phyloP scores from a whole-genome alignment of 2,888 invertebrate genomes.

The Synanthedon myopaeformis region DNA sequence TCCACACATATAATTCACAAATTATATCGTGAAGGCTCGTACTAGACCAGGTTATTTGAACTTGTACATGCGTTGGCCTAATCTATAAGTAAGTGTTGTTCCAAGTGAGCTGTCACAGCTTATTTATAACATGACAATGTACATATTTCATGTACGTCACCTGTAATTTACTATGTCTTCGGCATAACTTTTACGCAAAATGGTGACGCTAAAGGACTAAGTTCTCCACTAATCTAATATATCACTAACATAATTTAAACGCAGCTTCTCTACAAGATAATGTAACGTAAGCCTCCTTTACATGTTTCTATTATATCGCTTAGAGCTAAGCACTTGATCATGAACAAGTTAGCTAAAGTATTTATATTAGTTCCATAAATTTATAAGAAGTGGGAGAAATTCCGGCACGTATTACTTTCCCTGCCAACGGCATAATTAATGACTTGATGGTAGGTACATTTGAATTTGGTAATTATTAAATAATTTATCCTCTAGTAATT shows the following conservation, averaged over 20 bases:
- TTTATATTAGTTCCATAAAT: conserved; percentile 62
- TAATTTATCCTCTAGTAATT: too few relatives aligned
- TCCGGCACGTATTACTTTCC: conserved; percentile 32
- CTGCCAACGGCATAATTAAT: conserved; percentile 42
- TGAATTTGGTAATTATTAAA: conserved; percentile 16
- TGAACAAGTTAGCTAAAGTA: conserved; percentile 40
- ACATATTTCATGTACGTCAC: too few relatives aligned
- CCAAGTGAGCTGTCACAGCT: too few relatives aligned
- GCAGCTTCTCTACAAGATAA: not conserved
- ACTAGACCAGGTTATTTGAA: too few relatives aligned
- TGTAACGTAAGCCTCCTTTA: not conserved
- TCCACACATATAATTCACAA: too few relatives aligned
- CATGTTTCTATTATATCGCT: not conserved
- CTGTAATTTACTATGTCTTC: too few relatives aligned
- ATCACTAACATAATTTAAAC: not conserved
- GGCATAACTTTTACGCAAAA: too few relatives aligned
- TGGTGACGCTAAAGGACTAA: not conserved
- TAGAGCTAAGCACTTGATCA: conserved; percentile 1
- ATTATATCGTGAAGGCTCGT: too few relatives aligned
- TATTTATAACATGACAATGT: too few relatives aligned
- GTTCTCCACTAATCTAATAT: not conserved
- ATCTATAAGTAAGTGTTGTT: too few relatives aligned
- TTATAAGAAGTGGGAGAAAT: conserved; percentile 43
- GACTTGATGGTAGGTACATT: conserved; percentile 39
- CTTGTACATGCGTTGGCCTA: too few relatives aligned